Percentiles rank a stretch among this genome's conserved stretches.
Evolutionary conservation across 1,140 invertebrate genomes (phyloP).

Genomic region (Listronotus bonariensis): DNA sequence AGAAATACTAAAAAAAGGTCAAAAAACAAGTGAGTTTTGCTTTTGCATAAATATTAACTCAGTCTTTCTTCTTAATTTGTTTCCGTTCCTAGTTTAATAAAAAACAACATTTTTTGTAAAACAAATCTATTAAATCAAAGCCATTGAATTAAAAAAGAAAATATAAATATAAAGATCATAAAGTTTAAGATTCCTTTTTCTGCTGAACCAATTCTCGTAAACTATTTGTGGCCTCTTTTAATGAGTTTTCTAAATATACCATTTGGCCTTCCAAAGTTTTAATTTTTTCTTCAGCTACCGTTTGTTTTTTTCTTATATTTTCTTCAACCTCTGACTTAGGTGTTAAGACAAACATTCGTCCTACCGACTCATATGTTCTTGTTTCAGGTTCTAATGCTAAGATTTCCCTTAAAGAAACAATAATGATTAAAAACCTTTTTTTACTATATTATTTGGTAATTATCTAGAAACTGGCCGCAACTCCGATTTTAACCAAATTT

Average conservation of each 20-base stretch:
- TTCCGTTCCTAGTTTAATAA: too few species aligned
- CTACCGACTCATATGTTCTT: slow-evolving; percentile 73
- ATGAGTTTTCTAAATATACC: slow-evolving; percentile 72
- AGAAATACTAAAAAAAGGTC: too few species aligned
- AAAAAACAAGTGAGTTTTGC: too few species aligned
- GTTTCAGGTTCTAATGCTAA: slow-evolving; percentile 44
- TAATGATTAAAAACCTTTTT: too few species aligned
- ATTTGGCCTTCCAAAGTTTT: slow-evolving; percentile 76
- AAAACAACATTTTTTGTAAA: not conserved
- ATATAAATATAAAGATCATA: slow-evolving; percentile 7
- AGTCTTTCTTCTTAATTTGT: too few species aligned
- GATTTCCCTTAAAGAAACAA: slow-evolving; percentile 51
- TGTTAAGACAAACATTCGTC: slow-evolving; percentile 82
- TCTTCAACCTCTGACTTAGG: slow-evolving; percentile 67
- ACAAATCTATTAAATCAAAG: not conserved
- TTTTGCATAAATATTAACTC: too few species aligned
- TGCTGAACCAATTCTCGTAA: slow-evolving; percentile 82
- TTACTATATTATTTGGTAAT: too few species aligned
- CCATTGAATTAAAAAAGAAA: too few species aligned
- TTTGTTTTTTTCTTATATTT: slow-evolving; percentile 66
- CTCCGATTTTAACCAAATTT: too few species aligned
- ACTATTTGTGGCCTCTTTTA: slow-evolving; percentile 85
- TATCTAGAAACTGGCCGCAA: too few species aligned
- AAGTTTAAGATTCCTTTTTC: slow-evolving; percentile 58
- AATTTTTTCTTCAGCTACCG: slow-evolving; percentile 70